Percentiles rank a stretch among this genome's conserved stretches.
Conservation (phyloP, 2,888 invertebrate genomes). For the Ormyrus pomaceus region DNA sequence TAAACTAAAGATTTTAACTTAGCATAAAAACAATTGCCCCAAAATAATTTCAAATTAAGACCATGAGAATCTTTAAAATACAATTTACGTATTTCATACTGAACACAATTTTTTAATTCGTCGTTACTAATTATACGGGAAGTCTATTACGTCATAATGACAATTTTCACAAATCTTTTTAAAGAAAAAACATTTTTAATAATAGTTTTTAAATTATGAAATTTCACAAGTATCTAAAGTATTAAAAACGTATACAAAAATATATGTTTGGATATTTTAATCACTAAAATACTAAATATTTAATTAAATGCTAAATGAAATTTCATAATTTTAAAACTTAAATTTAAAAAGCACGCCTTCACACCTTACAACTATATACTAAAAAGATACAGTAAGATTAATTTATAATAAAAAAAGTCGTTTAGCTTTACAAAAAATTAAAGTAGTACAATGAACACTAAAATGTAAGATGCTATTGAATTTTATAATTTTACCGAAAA, state of each 20-base stretch:
- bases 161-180: background rate
- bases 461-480: too few species aligned
- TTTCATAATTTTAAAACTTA: constrained; percentile 24
- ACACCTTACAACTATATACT: too few species aligned
- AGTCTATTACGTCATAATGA: constrained; percentile 3
- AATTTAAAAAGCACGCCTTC: background rate
- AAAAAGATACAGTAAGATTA: too few species aligned
- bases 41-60: background rate
- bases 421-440: too few species aligned
- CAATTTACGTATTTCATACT: constrained; percentile 27
- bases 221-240: constrained; percentile 6
- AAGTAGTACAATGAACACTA: too few species aligned
- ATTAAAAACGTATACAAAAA: constrained; percentile 14
- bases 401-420: too few species aligned
- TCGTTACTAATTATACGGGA: background rate
- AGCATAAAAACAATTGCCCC: background rate
- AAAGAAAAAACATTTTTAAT: background rate
- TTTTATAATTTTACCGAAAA: too few species aligned
- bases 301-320: constrained; percentile 17
- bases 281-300: constrained; percentile 10
- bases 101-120: background rate
- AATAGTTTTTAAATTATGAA: constrained; percentile 17
- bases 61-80: background rate
- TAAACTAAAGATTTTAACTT: background rate
- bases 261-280: too few species aligned